Conservation (phyloP, 2,888 invertebrate species). For the Odontothrips loti region DNA sequence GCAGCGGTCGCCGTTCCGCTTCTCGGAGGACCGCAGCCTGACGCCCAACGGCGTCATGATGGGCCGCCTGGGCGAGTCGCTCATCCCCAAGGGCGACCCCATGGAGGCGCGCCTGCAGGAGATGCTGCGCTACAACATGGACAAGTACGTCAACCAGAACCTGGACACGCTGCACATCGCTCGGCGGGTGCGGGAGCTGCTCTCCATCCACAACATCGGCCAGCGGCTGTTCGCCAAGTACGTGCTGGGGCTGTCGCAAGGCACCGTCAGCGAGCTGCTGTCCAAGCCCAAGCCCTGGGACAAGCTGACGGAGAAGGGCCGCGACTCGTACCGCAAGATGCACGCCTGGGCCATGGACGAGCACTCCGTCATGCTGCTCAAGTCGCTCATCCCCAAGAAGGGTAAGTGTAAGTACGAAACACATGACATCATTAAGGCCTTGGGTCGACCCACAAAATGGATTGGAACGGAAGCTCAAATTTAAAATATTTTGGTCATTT, state of each 20-base stretch:
- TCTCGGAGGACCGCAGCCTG: constrained; percentile 68
- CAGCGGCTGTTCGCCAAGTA: constrained; percentile 98
- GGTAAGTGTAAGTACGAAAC: constrained; percentile 58
- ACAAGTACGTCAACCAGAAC: constrained; percentile 89
- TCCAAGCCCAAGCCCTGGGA: constrained; percentile 99
- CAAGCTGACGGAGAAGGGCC: constrained; percentile 97
- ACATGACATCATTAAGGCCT: constrained; percentile 27
- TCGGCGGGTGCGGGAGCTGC: constrained; percentile 83
- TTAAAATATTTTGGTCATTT: no score
- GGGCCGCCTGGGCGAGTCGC: constrained; percentile 78
- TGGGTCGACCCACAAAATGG: neutral
- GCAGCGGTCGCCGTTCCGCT: constrained; percentile 72
- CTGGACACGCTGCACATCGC: constrained; percentile 94
- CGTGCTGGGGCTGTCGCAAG: constrained; percentile 93
- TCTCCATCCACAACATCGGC: constrained; percentile 97
- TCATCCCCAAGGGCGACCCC: constrained; percentile 88
- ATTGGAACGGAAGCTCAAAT: neutral
- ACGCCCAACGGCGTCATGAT: constrained; percentile 63
- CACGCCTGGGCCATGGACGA: constrained; percentile 99
- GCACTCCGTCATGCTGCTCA: constrained; percentile 92
- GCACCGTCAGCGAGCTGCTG: constrained; percentile 95
- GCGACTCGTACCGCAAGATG: constrained; percentile 99
- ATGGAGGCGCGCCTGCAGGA: constrained; percentile 91
- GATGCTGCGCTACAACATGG: constrained; percentile 92
- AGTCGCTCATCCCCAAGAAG: constrained; percentile 97